Percentiles rank a stretch among this genome's conserved stretches.
Conservation (phyloP, 2,797 vertebrate species). For the Staurois parvus region DNA sequence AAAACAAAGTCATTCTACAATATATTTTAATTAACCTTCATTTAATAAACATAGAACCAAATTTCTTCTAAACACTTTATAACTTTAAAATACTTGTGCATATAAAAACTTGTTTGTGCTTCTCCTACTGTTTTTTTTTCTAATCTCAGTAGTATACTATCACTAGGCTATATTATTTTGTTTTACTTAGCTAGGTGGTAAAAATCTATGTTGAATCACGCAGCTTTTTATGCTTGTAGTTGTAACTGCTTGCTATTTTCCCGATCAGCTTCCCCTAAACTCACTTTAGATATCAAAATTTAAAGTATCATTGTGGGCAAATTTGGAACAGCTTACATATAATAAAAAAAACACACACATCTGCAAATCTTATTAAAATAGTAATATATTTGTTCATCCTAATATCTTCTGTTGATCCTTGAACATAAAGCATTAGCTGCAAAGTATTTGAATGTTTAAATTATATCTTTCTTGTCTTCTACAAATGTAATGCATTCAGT, state of each 20-base stretch:
- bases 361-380: conserved; percentile 4
- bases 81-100: background rate
- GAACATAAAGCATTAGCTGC: background rate
- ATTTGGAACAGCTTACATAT: background rate
- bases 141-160: background rate
- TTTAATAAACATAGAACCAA: background rate
- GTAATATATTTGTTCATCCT: conserved; percentile 30
- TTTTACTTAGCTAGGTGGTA: background rate
- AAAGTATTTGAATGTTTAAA: background rate
- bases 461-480: conserved; percentile 38
- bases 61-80: background rate
- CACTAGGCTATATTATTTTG: background rate
- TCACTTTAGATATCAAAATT: background rate
- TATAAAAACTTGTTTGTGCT: background rate
- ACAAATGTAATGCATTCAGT: conserved; percentile 61
- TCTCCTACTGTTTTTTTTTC: conserved; percentile 17
- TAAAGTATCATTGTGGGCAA: conserved; percentile 18
- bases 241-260: conserved; percentile 7
- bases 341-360: background rate
- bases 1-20: background rate
- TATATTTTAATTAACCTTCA: background rate
- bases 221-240: conserved; percentile 16
- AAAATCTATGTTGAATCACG: background rate
- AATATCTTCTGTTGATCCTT: conserved; percentile 12
- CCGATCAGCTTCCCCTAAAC: conserved; percentile 4